Percentiles rank a stretch among this genome's conserved stretches.
phyloP scores from a whole-genome alignment of 64 coral and sea anemone species.

The Dendronephthya gigantea region DNA sequence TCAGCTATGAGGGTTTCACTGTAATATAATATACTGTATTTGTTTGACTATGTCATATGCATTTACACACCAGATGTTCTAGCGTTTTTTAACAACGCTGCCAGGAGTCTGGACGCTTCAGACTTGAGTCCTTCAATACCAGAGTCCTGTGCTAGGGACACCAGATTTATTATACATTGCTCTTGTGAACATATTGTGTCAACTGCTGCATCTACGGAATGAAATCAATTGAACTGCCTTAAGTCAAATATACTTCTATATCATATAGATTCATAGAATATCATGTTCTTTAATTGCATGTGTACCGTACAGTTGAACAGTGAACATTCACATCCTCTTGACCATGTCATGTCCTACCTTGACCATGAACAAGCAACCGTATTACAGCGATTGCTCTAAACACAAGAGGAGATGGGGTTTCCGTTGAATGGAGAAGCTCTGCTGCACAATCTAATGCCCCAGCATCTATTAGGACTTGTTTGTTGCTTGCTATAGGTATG shows the following conservation, averaged over 20 bases:
- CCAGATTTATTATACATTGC: background rate
- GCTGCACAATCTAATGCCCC: background rate
- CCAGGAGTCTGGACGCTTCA: slow-evolving; percentile 1
- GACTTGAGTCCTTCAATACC: background rate
- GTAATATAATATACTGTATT: no score
- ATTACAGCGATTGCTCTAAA: background rate
- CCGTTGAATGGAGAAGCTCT: background rate
- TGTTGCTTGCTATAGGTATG: background rate
- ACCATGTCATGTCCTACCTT: background rate
- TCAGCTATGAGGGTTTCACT: no score
- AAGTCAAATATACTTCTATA: no score
- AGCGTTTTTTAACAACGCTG: background rate
- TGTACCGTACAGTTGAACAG: no score
- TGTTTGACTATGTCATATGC: no score
- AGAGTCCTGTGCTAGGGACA: background rate
- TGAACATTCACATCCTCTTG: no score
- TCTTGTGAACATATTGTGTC: background rate
- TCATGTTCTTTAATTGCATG: no score
- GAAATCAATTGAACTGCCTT: no score
- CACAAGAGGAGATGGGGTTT: background rate
- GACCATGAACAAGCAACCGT: background rate
- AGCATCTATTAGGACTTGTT: background rate
- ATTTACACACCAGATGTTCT: background rate
- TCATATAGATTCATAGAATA: no score
- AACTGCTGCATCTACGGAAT: background rate